phyloP scores from a whole-genome alignment of 2,888 invertebrate species.

The Smittia aterrima region DNA sequence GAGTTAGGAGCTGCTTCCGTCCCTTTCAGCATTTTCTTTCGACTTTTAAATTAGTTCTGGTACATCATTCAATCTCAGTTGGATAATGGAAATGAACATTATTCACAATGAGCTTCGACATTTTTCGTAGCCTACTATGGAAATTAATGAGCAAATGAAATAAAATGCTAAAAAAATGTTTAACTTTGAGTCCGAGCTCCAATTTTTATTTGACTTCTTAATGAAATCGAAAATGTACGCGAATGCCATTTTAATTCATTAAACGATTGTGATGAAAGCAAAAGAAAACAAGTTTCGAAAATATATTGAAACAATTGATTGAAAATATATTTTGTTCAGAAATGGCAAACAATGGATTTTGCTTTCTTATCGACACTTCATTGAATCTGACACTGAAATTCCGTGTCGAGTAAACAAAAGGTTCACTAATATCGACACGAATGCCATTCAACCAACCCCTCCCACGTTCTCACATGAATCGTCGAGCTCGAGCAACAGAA shows the following conservation, averaged over 20 bases:
- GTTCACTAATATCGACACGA: too few species aligned
- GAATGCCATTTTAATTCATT: too few species aligned
- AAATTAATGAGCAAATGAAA: background rate
- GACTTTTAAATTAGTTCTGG: constrained; percentile 3
- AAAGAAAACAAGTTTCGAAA: background rate
- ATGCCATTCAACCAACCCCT: too few species aligned
- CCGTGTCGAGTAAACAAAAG: background rate
- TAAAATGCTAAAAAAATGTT: too few species aligned
- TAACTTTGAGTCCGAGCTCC: too few species aligned
- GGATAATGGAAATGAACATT: background rate
- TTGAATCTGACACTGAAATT: background rate
- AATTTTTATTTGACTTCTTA: too few species aligned
- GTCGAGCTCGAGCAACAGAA: too few species aligned
- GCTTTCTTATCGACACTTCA: background rate
- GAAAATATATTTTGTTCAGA: background rate
- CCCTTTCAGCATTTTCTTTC: background rate
- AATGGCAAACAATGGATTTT: constrained; percentile 9
- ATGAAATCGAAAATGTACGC: too few species aligned
- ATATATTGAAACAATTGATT: background rate
- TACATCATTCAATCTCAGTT: constrained; percentile 9
- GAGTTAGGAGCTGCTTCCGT: background rate
- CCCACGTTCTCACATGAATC: too few species aligned
- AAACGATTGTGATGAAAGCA: too few species aligned
- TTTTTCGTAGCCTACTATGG: background rate
- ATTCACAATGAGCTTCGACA: background rate